phyloP scores from a whole-genome alignment of 2,888 invertebrate species.

The Quadroppia sp. region DNA sequence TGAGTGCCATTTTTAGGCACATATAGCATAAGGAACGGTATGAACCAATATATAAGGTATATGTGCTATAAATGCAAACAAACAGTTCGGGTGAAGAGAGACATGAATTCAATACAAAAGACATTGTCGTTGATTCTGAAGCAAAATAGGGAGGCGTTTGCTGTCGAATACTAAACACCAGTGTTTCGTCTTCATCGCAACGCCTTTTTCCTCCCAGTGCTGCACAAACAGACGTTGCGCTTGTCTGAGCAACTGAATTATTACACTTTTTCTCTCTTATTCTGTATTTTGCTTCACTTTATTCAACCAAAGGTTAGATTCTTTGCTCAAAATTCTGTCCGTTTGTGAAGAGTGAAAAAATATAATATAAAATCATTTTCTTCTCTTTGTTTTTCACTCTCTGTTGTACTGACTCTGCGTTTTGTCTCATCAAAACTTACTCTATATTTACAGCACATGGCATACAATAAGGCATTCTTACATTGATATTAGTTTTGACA shows the following conservation, averaged over 20 bases:
- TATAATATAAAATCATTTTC: background rate
- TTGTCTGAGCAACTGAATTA: slow-evolving; percentile 40
- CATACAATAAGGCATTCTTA: background rate
- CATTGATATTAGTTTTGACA: slow-evolving; percentile 8
- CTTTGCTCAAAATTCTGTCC: background rate
- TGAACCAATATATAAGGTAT: too few relatives aligned
- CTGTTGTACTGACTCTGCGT: background rate
- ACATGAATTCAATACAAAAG: background rate
- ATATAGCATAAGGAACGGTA: too few relatives aligned
- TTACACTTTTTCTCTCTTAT: background rate
- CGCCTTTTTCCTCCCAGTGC: slow-evolving; percentile 43
- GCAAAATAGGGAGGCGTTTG: background rate
- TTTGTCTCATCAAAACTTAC: background rate
- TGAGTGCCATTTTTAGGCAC: too few relatives aligned
- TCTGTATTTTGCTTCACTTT: background rate
- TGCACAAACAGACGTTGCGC: slow-evolving; percentile 46
- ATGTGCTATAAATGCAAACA: too few relatives aligned
- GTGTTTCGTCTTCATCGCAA: slow-evolving; percentile 12
- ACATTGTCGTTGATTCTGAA: background rate
- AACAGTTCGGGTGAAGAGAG: too few relatives aligned
- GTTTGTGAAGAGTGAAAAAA: background rate
- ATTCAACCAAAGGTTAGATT: background rate
- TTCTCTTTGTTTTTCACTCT: background rate
- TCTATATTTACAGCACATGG: background rate
- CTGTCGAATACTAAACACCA: slow-evolving; percentile 13